phyloP scores from a whole-genome alignment of 2,888 invertebrate species.

The Myopa testacea region DNA sequence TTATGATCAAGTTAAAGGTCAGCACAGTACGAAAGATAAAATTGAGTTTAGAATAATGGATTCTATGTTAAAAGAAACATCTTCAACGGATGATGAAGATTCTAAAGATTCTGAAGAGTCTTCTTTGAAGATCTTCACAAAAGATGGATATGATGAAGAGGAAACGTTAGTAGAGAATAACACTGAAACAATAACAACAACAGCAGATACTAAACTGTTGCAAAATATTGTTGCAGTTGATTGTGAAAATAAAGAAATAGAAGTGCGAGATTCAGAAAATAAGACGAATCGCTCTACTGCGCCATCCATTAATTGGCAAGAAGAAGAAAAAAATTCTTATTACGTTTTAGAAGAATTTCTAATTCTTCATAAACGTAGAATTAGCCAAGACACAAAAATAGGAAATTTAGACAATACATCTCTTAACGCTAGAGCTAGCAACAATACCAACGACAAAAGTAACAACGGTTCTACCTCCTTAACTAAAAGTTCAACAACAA shows the following conservation, averaged over 20 bases:
- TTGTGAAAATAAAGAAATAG: not conserved
- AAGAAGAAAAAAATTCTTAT: constrained; percentile 9
- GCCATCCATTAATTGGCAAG: not conserved
- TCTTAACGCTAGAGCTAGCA: not conserved
- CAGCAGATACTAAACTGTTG: not conserved
- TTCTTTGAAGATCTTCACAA: no score
- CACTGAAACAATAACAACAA: not conserved
- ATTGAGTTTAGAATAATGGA: no score
- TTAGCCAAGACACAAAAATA: constrained; percentile 12
- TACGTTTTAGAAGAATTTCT: constrained; percentile 25
- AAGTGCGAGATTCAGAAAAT: not conserved
- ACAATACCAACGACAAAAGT: not conserved
- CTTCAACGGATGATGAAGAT: no score
- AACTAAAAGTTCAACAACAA: not conserved
- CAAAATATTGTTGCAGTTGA: not conserved
- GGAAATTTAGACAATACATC: not conserved
- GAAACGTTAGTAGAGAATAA: not conserved
- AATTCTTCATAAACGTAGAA: constrained; percentile 18
- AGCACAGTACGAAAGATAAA: no score
- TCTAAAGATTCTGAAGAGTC: no score
- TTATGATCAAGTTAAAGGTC: no score
- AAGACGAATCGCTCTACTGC: not conserved
- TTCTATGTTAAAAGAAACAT: no score
- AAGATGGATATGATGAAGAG: no score
- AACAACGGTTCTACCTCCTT: not conserved